Evolutionary conservation across 2,888 invertebrate species (phyloP).

Genomic region (Cryptus armator): DNA sequence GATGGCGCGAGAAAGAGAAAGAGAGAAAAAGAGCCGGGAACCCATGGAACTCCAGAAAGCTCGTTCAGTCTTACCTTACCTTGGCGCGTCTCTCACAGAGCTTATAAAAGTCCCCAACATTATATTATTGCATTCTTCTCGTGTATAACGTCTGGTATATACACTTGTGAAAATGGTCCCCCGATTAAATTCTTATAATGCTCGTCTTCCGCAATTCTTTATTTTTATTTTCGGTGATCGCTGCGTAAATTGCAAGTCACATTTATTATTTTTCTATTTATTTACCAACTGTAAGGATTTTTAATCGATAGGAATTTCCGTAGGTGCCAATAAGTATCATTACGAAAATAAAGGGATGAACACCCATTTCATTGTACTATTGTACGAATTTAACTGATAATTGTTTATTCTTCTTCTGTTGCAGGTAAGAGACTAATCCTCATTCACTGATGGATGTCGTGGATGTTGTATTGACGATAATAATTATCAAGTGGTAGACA

Average conservation of each 20-base stretch:
- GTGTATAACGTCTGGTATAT: conserved; percentile 56
- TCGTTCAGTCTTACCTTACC: conserved; percentile 58
- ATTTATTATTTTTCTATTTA: not conserved
- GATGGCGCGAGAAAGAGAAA: conserved; percentile 25
- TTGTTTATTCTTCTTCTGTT: conserved; percentile 26
- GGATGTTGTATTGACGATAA: not conserved
- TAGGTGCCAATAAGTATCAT: no score
- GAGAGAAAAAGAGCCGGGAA: conserved; percentile 17
- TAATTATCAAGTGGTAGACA: not conserved
- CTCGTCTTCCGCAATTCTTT: conserved; percentile 41
- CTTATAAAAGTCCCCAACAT: conserved; percentile 69
- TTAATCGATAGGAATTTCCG: not conserved
- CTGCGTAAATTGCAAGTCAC: not conserved
- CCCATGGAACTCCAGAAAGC: conserved; percentile 58
- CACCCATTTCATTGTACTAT: not conserved
- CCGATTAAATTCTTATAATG: conserved; percentile 55
- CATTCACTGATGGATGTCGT: not conserved
- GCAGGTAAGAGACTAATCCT: conserved; percentile 32
- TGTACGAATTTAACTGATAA: conserved; percentile 12
- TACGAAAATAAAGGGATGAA: not conserved
- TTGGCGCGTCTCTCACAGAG: conserved; percentile 61
- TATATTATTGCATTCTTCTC: conserved; percentile 68
- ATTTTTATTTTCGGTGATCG: not conserved
- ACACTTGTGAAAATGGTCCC: conserved; percentile 56
- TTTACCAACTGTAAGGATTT: not conserved